A percentile compares a stretch with the other conserved stretches of the same genome.
Evolutionary conservation across 30 jellyfish, hydroid and myxozoan genomes (phyloP).

Genomic region (Aurelia coerulea): DNA sequence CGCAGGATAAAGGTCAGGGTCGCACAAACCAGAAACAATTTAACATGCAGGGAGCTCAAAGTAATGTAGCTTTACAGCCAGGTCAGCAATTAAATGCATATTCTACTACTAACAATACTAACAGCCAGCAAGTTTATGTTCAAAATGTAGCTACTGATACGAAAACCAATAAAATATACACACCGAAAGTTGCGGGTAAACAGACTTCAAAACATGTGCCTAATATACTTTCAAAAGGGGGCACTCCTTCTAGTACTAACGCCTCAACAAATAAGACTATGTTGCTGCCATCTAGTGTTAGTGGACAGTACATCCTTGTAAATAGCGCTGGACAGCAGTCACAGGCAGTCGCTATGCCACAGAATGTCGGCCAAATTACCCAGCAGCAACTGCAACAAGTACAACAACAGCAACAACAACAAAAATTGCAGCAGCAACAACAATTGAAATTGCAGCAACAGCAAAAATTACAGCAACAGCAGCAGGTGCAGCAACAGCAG

Average conservation of each 20-base stretch:
- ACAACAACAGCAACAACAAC: constrained; percentile 34
- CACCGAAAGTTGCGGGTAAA: constrained; percentile 23
- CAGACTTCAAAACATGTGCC: constrained; percentile 44
- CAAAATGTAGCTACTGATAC: background rate
- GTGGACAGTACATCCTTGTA: constrained; percentile 58
- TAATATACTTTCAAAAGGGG: constrained; percentile 56
- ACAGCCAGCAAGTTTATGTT: constrained; percentile 23
- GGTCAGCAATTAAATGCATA: constrained; percentile 3
- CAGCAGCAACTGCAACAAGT: constrained; percentile 28
- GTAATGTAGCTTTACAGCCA: background rate
- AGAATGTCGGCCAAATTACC: constrained; percentile 15
- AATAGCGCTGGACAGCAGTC: constrained; percentile 58
- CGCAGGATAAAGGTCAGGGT: too few species aligned
- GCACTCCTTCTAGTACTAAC: constrained; percentile 14
- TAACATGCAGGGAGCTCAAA: too few species aligned
- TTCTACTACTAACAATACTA: background rate
- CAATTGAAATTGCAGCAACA: background rate
- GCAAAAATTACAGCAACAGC: background rate
- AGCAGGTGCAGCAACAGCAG: constrained; percentile 20
- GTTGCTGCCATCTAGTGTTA: constrained; percentile 48
- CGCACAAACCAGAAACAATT: too few species aligned
- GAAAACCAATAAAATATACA: constrained; percentile 6
- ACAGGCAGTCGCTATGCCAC: constrained; percentile 24
- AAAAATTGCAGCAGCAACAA: constrained; percentile 2
- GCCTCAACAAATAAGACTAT: constrained; percentile 28